Evolutionary conservation across 2,797 vertebrate genomes (phyloP), one percentile per base, ranked within the genome.

Genomic region (Typhlichthys subterraneus): DNA sequence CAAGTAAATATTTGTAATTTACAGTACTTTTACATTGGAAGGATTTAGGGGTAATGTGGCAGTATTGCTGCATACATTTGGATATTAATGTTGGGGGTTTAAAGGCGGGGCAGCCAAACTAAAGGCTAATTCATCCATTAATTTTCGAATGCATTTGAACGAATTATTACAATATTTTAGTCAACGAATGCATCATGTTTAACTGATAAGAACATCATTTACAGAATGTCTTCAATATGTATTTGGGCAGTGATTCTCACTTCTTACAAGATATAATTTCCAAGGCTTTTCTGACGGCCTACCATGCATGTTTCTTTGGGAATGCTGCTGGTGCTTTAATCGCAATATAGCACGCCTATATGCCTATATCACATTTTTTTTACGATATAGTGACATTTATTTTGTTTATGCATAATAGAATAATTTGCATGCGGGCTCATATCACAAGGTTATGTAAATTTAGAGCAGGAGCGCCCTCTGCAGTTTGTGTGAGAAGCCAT

Each of bases 401-500:
- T 90, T 82, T 82, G 82, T 84, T 87, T 88, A 84, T 79, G 78
- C 73, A 71, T 76, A 81, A 79, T 76, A 83, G 79, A 82, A 87
- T 82, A 67, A 90, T 93, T 89, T 92, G 88, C 89, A 90, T 89
- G 83, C 72, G 57, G 85, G 87, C 76, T 46, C 86, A 88, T 88
- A 85, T 89, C 87, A 82, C 65, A 76, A 91, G 78, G 88, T 90
- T 85, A 86, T 85, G 85, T 82, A 93, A 94, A 94, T 88, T 90
- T 91, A 76, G 90, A 89, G 90, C 88, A 92, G 79, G 92, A 94
- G 92, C 93, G 91, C 93, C 93, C 93, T 93, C 93, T 93, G 93
- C 92, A 93, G 93, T 80, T 75, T 23, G 49, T 55, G 66, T 14
- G 19, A 56, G 48, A 45, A 5, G 54, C 53, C 50, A 13, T 45